phyloP scores from a whole-genome alignment of 2,113 vertebrate genomes.

The Anas platyrhynchos region DNA sequence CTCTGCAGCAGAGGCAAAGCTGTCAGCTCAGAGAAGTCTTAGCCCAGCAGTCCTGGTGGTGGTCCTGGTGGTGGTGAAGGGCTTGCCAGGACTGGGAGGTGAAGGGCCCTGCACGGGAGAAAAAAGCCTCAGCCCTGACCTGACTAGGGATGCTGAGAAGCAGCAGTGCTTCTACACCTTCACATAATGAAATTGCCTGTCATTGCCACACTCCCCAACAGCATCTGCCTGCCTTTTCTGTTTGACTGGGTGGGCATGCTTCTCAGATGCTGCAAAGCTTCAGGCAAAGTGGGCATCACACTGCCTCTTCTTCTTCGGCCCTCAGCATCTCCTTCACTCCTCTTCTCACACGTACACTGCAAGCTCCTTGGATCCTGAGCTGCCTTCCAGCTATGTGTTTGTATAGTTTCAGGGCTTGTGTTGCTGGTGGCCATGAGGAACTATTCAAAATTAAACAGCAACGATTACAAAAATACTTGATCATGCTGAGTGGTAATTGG shows the following conservation, averaged over 20 bases:
- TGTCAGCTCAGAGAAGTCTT: not conserved
- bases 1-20: not conserved
- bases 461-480: not conserved
- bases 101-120: not conserved
- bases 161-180: not conserved
- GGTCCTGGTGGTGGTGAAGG: not conserved
- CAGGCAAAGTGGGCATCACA: fast-evolving
- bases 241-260: not conserved
- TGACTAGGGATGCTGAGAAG: not conserved
- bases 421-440: fast-evolving
- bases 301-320: not conserved
- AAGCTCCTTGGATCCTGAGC: not conserved
- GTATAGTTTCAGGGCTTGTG: not conserved
- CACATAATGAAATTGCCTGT: not conserved
- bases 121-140: not conserved
- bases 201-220: too few relatives aligned
- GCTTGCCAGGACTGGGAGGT: not conserved
- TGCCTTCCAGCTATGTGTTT: not conserved
- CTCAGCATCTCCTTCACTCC: not conserved
- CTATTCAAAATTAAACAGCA: not conserved
- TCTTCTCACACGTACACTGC: not conserved
- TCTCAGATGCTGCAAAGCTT: not conserved
- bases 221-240: not conserved
- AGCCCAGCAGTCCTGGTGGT: not conserved
- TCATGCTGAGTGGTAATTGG: not conserved